A percentile compares a stretch with the other conserved stretches of the same genome.
Conservation (phyloP, 2,113 vertebrate genomes). For the Prinia subflava region DNA sequence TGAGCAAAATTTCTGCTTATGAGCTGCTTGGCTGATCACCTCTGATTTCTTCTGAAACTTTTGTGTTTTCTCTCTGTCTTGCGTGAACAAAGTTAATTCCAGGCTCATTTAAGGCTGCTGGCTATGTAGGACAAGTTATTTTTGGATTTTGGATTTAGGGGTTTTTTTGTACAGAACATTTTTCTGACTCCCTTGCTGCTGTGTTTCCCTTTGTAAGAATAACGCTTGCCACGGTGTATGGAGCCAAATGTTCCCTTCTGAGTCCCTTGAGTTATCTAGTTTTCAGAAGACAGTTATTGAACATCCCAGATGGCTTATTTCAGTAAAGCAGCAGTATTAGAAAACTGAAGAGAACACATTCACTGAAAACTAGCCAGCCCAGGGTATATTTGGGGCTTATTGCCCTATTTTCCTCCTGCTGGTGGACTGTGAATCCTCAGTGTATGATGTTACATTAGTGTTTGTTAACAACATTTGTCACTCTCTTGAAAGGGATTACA, state of each 20-base stretch:
- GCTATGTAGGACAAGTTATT: constrained; percentile 60
- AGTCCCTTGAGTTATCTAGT: neutral
- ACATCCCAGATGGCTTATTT: neutral
- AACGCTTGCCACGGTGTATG: neutral
- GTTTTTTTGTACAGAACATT: neutral
- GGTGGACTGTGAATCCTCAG: neutral
- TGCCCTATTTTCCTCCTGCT: neutral
- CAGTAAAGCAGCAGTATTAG: neutral
- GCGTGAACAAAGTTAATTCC: neutral
- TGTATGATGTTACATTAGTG: neutral
- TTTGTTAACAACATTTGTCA: constrained; percentile 1
- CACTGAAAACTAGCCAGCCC: neutral
- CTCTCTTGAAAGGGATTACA: neutral
- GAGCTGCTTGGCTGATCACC: neutral
- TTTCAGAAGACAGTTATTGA: constrained; percentile 17
- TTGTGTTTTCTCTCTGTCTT: neutral
- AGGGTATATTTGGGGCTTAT: neutral
- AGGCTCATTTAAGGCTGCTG: neutral
- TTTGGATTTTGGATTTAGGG: neutral
- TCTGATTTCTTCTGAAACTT: neutral
- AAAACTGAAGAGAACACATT: neutral
- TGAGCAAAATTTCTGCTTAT: neutral
- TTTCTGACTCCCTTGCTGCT: neutral
- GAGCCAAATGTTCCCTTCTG: constrained; percentile 6
- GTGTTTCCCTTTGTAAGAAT: constrained; percentile 18